Percentiles rank a stretch among this genome's conserved stretches.
phyloP scores from a whole-genome alignment of 2,113 vertebrate species.

The Malaclemys terrapin region DNA sequence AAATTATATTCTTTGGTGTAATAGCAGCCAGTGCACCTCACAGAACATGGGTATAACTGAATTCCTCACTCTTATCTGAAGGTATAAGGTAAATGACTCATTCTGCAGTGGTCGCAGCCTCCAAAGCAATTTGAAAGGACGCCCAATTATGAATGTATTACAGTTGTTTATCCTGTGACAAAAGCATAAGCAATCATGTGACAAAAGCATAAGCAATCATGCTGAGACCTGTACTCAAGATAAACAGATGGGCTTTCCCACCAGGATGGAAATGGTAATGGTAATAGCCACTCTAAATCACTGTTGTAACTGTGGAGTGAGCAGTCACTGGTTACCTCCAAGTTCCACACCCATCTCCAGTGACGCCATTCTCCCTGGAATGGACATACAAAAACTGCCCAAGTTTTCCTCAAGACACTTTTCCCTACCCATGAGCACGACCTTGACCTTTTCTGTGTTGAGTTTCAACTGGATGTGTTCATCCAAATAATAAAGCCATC shows the following conservation, averaged over 20 bases:
- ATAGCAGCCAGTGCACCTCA: background rate
- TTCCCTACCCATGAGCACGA: background rate
- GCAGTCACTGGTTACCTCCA: background rate
- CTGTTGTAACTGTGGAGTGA: background rate
- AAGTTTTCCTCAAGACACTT: background rate
- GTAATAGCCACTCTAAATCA: background rate
- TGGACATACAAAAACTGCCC: background rate
- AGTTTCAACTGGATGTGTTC: background rate
- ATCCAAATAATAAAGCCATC: background rate
- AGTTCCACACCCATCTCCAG: background rate
- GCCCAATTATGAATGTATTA: background rate
- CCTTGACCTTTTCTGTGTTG: background rate
- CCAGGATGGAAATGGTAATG: background rate
- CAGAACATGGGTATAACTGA: background rate
- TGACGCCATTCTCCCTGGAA: background rate
- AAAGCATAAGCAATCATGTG: background rate
- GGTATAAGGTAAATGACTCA: background rate
- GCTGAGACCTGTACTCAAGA: background rate
- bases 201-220: background rate
- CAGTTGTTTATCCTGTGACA: background rate
- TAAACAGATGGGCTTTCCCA: background rate
- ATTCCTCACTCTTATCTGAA: background rate
- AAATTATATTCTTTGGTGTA: background rate
- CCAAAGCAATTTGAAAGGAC: background rate
- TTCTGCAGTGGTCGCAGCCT: background rate